Base-by-base conservation (phyloP, 2,797 vertebrate species). In the Poecilia wingei region DNA sequence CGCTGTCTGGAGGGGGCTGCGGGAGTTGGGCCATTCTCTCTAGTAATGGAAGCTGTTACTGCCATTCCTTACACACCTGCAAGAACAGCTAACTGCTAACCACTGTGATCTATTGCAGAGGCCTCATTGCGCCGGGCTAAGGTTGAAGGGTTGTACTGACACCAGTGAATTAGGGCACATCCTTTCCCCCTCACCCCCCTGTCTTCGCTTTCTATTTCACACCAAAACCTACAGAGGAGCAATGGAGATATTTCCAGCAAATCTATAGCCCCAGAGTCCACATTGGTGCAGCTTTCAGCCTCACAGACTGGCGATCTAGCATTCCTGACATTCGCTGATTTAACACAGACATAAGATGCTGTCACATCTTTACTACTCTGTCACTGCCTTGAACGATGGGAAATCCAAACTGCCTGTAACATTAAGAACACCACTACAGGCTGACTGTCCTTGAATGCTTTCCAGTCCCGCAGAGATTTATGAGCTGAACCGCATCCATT, bases 341-440 rank as follows among this genome's bases (percentile, higher is more conserved):
- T 92, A 92, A 94, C 84, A 57, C 86, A 92, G 91, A 92, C 90
- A 87, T 89, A 89, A 93, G 91, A 94, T 86, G 91, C 88, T 87
- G 90, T 92, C 89, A 94, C 91, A 88, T 93, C 91, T 93, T 93
- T 92, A 93, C 92, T 91, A 86, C 86, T 89, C 90, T 94, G 93
- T 95, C 92, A 91, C 78, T 74, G 83, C 89, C 86, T 82, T 94
- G 91, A 94, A 93, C 86, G 87, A 95, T 94, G 90, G 91, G 91
- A 92, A 93, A 92, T 90, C 91, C 93, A 93, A 94, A 94, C 92
- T 92, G 93, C 90, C 92, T 91, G 92, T 93, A 92, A 93, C 92
- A 93, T 93, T 94, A 93, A 93, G 92, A 92, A 91, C 92, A 94
- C 79, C 90, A 93, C 92, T 94, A 91, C 88, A 90, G 92, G 87